Percentiles rank a stretch among this genome's conserved stretches.
These are phyloP conservation scores for Acanthurus lineatus DNA, from an alignment of 2,797 vertebrate genomes.

Conservation along the genomic window DNA sequence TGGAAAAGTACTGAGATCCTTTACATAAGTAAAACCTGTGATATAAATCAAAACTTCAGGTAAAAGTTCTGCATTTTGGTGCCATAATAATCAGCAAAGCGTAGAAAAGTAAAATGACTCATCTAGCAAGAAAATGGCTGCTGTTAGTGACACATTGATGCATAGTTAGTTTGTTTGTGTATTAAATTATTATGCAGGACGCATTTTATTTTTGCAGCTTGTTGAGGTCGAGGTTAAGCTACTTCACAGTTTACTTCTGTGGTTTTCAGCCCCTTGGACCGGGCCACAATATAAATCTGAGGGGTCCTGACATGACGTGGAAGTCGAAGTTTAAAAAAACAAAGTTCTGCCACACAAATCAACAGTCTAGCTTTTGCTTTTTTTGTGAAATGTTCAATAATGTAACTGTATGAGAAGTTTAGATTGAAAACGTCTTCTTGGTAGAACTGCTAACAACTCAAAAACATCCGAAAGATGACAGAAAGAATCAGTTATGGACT, in stretches of 20 bases:
- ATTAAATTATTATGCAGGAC: not conserved
- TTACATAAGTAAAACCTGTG: not conserved
- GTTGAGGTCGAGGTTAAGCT: not conserved
- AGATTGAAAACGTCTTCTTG: not conserved
- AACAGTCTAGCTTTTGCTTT: not conserved
- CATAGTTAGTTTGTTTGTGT: not conserved
- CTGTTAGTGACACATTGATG: not conserved
- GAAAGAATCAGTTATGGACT: not conserved
- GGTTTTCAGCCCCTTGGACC: not conserved
- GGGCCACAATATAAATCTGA: not conserved
- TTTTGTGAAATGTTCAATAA: not conserved
- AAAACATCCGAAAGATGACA: not conserved
- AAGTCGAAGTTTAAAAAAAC: too few species aligned
- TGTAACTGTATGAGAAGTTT: not conserved
- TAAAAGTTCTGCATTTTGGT: not conserved
- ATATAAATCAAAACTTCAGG: too few species aligned
- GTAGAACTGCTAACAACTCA: too few species aligned
- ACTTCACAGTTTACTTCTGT: not conserved
- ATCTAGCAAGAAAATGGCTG: not conserved
- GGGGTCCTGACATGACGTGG: not conserved
- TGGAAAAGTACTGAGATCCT: not conserved
- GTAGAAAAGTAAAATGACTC: not conserved
- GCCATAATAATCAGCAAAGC: not conserved
- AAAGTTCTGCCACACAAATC: not conserved
- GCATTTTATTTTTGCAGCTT: not conserved